phyloP scores from a whole-genome alignment of 2,113 vertebrate species.

The Ammodytes dubius region DNA sequence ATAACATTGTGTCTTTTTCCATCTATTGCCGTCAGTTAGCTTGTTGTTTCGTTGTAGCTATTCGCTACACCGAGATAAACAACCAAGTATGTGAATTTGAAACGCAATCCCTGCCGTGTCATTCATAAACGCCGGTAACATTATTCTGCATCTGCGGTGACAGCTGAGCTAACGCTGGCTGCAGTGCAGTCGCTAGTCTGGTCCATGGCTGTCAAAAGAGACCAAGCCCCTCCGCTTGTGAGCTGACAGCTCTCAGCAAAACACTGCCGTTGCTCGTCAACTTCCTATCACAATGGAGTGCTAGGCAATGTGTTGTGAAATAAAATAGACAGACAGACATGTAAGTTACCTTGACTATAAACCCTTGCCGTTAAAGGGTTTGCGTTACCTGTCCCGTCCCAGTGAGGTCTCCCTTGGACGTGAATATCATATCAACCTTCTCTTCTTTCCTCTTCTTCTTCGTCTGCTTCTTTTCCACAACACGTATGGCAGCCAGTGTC shows the following conservation, averaged over 20 bases:
- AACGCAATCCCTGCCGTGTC: slow-evolving; percentile 20
- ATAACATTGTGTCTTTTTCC: not conserved
- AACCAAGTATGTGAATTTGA: not conserved
- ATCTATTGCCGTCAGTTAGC: not conserved
- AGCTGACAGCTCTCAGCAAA: slow-evolving; percentile 42
- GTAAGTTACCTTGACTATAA: slow-evolving; percentile 52
- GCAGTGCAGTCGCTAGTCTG: slow-evolving; percentile 71
- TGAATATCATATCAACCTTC: slow-evolving; percentile 72
- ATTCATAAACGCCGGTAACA: slow-evolving; percentile 46
- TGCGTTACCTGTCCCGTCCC: slow-evolving; percentile 75
- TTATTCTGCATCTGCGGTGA: slow-evolving; percentile 58
- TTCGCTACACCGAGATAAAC: not conserved
- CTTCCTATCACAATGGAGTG: not conserved
- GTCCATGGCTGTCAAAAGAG: slow-evolving; percentile 67
- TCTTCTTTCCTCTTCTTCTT: slow-evolving; percentile 54
- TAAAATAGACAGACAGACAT: not conserved
- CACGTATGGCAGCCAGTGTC: not conserved
- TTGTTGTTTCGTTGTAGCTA: not conserved
- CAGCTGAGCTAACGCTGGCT: slow-evolving; percentile 76
- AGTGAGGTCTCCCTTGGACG: slow-evolving; percentile 73
- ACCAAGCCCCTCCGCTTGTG: slow-evolving; percentile 62
- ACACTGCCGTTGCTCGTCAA: slow-evolving; percentile 2
- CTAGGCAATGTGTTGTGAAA: too few species aligned
- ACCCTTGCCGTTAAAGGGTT: slow-evolving; percentile 28
- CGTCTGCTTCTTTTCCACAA: not conserved